These are phyloP conservation scores for Pachycephus smyrnensis DNA, from an alignment of 2,888 invertebrate genomes.

Conservation along the genomic window DNA sequence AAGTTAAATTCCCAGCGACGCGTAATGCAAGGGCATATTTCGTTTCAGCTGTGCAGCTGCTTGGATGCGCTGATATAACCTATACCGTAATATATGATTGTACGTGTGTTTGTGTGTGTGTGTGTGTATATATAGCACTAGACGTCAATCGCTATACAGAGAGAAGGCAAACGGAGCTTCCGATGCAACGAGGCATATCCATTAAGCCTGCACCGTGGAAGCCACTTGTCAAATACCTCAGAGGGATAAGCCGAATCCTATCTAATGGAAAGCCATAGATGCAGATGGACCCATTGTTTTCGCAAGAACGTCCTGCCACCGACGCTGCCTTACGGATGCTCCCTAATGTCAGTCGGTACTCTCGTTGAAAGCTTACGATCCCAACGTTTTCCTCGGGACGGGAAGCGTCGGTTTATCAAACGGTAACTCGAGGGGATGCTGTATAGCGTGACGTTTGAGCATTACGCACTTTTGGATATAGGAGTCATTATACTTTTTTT, in stretches of 20 bases:
- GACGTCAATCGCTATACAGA: not conserved
- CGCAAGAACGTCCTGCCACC: slow-evolving; percentile 22
- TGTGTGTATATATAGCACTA: not conserved
- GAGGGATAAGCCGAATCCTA: slow-evolving; percentile 43
- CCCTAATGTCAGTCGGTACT: not conserved
- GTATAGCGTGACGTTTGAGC: not conserved
- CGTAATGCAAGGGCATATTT: slow-evolving; percentile 7
- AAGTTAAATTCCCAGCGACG: slow-evolving; percentile 51
- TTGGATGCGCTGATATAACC: not conserved
- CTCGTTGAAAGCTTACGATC: not conserved
- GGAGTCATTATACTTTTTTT: not conserved
- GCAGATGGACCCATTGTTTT: slow-evolving; percentile 56
- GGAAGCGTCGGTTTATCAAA: not conserved
- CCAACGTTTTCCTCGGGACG: not conserved
- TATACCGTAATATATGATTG: not conserved
- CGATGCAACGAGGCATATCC: slow-evolving; percentile 17
- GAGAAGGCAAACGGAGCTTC: not conserved
- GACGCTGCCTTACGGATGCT: not conserved
- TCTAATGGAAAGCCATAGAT: slow-evolving; percentile 49
- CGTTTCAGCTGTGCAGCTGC: not conserved
- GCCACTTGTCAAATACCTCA: slow-evolving; percentile 49
- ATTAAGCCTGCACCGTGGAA: slow-evolving; percentile 35
- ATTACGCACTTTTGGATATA: not conserved
- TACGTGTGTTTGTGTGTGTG: too few relatives aligned
- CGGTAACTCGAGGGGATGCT: not conserved